Conservation (phyloP, 2,888 invertebrate species). For the Lycia hirtaria region DNA sequence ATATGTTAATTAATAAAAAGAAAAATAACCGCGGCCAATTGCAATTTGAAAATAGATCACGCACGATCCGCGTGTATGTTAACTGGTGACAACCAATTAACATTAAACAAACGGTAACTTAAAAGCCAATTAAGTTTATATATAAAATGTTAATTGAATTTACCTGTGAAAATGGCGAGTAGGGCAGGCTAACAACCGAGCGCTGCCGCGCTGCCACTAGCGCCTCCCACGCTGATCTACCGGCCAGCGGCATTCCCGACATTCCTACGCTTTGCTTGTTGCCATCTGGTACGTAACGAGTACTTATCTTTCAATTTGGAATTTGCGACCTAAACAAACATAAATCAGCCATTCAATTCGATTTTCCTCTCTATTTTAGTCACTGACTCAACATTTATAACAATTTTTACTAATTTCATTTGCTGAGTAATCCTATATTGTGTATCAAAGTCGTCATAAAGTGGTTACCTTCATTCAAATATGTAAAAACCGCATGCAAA, state of each 20-base stretch:
- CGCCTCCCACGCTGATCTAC: conserved; percentile 75
- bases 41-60: too few relatives aligned
- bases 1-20: too few relatives aligned
- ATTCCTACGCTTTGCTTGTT: conserved; percentile 69
- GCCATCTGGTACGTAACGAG: conserved; percentile 72
- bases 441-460: background rate
- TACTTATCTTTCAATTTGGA: conserved; percentile 58
- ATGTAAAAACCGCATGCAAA: conserved; percentile 7
- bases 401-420: background rate
- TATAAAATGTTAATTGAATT: conserved; percentile 37
- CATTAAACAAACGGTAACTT: conserved; percentile 22
- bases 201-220: conserved; percentile 59
- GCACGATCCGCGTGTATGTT: too few relatives aligned
- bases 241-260: conserved; percentile 78
- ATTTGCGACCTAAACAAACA: conserved; percentile 43
- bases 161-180: conserved; percentile 54
- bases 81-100: conserved; percentile 11
- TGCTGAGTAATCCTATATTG: background rate
- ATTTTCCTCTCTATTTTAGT: background rate
- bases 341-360: background rate
- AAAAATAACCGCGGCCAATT: too few relatives aligned
- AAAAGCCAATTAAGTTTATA: conserved; percentile 28
- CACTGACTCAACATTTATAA: background rate
- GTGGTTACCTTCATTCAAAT: background rate
- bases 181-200: conserved; percentile 56